A percentile compares a stretch with the other conserved stretches of the same genome.
These are phyloP conservation scores for Candidula unifasciata DNA, from an alignment of 2,888 invertebrate species.

Conservation along the genomic window DNA sequence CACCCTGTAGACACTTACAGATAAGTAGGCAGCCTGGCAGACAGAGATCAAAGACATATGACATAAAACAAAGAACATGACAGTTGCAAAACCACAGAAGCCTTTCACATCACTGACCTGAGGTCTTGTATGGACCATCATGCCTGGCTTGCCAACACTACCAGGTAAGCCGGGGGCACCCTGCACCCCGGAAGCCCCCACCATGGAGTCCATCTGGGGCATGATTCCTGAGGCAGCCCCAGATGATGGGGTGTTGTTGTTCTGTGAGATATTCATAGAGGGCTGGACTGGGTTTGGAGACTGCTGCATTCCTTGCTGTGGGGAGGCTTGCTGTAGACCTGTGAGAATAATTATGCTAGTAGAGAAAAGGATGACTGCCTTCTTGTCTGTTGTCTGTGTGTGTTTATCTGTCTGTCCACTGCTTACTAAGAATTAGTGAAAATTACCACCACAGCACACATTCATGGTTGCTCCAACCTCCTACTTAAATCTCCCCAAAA, in stretches of 20 bases:
- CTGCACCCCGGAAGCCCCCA: neutral
- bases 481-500: no score
- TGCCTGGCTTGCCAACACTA: constrained; percentile 2
- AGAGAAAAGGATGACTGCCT: no score
- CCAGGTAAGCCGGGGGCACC: neutral
- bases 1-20: no score
- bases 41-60: no score
- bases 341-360: neutral
- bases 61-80: no score
- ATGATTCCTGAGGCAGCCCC: constrained; percentile 17
- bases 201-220: constrained; percentile 24
- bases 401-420: no score
- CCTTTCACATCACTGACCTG: constrained; percentile 2
- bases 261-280: constrained; percentile 27
- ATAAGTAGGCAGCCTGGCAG: no score
- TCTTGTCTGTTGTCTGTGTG: no score
- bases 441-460: no score
- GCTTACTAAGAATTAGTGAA: no score
- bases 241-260: constrained; percentile 9
- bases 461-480: no score
- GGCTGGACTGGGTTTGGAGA: constrained; percentile 4
- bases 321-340: constrained; percentile 41
- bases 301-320: constrained; percentile 31
- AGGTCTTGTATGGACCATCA: constrained; percentile 33
- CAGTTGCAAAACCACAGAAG: no score